Conservation (phyloP, 2,113 vertebrate species). For the Oryzias woworae region DNA sequence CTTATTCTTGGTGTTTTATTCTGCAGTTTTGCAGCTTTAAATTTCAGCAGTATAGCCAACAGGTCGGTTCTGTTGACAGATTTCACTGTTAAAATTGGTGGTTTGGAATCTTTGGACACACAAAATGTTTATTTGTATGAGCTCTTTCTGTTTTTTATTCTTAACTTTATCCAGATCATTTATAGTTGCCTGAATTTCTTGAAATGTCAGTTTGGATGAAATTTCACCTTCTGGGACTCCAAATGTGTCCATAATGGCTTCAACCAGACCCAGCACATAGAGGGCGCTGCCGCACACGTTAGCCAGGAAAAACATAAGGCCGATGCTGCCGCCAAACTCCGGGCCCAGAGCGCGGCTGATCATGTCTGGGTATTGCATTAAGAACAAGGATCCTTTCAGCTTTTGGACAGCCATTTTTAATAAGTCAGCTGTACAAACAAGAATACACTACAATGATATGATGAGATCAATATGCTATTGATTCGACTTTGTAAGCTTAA, state of each 20-base stretch:
- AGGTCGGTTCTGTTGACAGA: too few relatives aligned
- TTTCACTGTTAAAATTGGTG: too few relatives aligned
- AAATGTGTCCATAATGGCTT: constrained; percentile 84
- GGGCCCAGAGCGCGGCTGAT: constrained; percentile 91
- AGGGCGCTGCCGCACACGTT: constrained; percentile 89
- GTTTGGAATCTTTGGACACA: too few relatives aligned
- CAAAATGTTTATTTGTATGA: too few relatives aligned
- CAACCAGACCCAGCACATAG: constrained; percentile 87
- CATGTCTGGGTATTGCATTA: constrained; percentile 81
- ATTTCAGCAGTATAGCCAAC: too few relatives aligned
- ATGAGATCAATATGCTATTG: too few relatives aligned
- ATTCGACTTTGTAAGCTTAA: too few relatives aligned
- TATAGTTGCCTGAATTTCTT: background rate
- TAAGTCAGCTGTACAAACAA: too few relatives aligned
- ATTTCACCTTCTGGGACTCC: constrained; percentile 78
- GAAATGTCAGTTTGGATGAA: background rate
- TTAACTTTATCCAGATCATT: background rate
- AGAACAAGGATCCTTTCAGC: constrained; percentile 34
- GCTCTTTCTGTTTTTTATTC: too few relatives aligned
- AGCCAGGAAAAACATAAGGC: constrained; percentile 92
- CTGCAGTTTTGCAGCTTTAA: too few relatives aligned
- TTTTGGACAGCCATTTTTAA: background rate
- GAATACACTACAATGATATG: too few relatives aligned
- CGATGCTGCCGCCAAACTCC: constrained; percentile 89
- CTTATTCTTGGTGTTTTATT: too few relatives aligned